Base-by-base conservation (phyloP, 2,888 invertebrate species). In the Aspidapion aeneum region DNA sequence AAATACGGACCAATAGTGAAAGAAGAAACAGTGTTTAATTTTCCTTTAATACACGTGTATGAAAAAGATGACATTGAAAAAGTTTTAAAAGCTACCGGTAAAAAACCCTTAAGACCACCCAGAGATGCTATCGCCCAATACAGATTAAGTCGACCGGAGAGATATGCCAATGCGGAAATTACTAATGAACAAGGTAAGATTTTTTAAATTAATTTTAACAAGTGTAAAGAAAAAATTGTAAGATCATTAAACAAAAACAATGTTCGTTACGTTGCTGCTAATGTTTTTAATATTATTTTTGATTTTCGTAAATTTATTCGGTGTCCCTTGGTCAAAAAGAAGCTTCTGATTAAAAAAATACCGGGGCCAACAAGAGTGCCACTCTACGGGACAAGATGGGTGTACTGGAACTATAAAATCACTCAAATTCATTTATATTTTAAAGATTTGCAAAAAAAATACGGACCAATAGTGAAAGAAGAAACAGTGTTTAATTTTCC, bases 111-210 rank as follows among this genome's bases (percentile, higher is more conserved):
- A 72, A 84, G 94, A 18, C 94, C 94, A 12, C 90, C 91, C 35
- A 91, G 91, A 1, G 92, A 92, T 80, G 90, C 92, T 69, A 87
- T 91, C 20, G 87, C 89, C 57, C 83, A 87, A 71, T 94, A 94
- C 79, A 82, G 94, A 22, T 83, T 81, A 60, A 86, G 87, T 54
- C 82, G 90, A 18, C 90, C 90, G 0, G 94, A 94, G 74, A 84
- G 91, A 76, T 94, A 93, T 77, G 87, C 91, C 22, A 91, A 90
- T 68, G 86, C 88, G 20, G 94, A 94, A 69, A 84, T 94, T 58
- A 90, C 90, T 22, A 93, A 93, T 77, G 92, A 92, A 89, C 93
- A 82, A 87, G 90, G 86, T 75, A 66, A 71, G 71, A 69, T n/a
- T n/a, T n/a, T n/a, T n/a, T n/a, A n/a, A n/a, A n/a, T n/a, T n/a